These are phyloP conservation scores for Philereme transversata DNA, from an alignment of 2,888 invertebrate species.

Conservation along the genomic window DNA sequence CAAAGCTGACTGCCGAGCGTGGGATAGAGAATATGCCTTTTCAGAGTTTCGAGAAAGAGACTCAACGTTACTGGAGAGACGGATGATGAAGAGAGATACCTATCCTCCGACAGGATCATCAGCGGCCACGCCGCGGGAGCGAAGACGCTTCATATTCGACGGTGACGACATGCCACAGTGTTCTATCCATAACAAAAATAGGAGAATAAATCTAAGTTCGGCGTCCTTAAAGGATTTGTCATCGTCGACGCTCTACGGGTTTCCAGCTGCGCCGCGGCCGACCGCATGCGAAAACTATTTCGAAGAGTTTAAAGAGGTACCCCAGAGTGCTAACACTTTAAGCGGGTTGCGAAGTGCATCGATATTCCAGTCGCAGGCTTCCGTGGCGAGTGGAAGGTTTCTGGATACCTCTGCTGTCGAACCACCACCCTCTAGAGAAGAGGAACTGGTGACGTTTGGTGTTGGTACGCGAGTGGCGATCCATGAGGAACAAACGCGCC, in stretches of 20 bases:
- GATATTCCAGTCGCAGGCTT: slow-evolving; percentile 79
- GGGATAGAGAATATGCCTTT: slow-evolving; percentile 81
- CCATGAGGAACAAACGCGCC: slow-evolving; percentile 60
- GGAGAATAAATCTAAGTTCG: slow-evolving; percentile 78
- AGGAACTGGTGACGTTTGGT: slow-evolving; percentile 89
- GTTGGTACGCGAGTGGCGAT: slow-evolving; percentile 77
- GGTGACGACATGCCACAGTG: slow-evolving; percentile 83
- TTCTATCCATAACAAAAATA: slow-evolving; percentile 82
- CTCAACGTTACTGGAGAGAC: slow-evolving; percentile 69
- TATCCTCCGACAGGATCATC: slow-evolving; percentile 73
- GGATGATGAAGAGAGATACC: slow-evolving; percentile 78
- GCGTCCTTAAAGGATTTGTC: slow-evolving; percentile 85
- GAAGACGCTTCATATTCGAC: slow-evolving; percentile 86
- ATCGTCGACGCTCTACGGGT: slow-evolving; percentile 84
- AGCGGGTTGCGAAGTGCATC: slow-evolving; percentile 77
- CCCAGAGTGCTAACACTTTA: slow-evolving; percentile 79
- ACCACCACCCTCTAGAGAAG: slow-evolving; percentile 85
- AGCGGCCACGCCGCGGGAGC: slow-evolving; percentile 77
- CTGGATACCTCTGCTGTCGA: slow-evolving; percentile 87
- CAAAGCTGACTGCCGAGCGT: slow-evolving; percentile 75
- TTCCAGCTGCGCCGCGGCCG: slow-evolving; percentile 86
- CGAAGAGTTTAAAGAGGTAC: slow-evolving; percentile 81
- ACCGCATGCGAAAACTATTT: slow-evolving; percentile 85
- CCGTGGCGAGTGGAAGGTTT: slow-evolving; percentile 88
- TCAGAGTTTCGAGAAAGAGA: slow-evolving; percentile 77